Evolutionary conservation across 2,113 vertebrate genomes (phyloP).

Genomic region (Hymenochirus boettgeri): DNA sequence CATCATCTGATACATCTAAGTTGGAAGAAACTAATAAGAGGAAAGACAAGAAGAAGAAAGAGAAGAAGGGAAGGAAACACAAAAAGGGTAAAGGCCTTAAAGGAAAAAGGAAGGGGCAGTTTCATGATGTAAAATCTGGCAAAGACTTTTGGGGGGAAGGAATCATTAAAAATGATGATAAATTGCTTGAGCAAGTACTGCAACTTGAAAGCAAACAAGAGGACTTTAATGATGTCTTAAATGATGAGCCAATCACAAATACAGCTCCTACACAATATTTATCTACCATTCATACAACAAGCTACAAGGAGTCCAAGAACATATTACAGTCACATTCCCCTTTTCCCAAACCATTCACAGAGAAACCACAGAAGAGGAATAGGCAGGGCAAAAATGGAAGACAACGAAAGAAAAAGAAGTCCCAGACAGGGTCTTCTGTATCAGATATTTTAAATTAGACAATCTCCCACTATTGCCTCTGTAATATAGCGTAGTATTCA

Average conservation of each 20-base stretch:
- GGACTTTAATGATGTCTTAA: conserved; percentile 59
- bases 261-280: conserved; percentile 17
- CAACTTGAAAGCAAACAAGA: conserved; percentile 51
- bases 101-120: conserved; percentile 50
- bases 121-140: conserved; percentile 23
- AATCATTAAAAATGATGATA: conserved; percentile 41
- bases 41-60: conserved; percentile 61
- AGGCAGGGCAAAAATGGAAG: conserved; percentile 40
- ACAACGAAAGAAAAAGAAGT: conserved; percentile 43
- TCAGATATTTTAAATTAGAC: accelerated
- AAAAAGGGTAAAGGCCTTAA: conserved; percentile 51
- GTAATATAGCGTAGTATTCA: too few species aligned
- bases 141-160: conserved; percentile 47
- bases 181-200: conserved; percentile 32
- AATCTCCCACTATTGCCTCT: not conserved
- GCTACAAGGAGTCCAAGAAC: conserved; percentile 31
- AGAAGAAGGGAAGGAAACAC: conserved; percentile 61
- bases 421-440: conserved; percentile 41
- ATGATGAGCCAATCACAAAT: conserved; percentile 38
- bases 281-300: not conserved
- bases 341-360: conserved; percentile 8
- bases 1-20: conserved; percentile 37
- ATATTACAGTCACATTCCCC: conserved; percentile 7
- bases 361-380: conserved; percentile 24
- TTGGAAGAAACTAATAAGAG: conserved; percentile 55